These are phyloP conservation scores for Clarias fuscus DNA, from an alignment of 2,797 vertebrate species.

Conservation along the genomic window DNA sequence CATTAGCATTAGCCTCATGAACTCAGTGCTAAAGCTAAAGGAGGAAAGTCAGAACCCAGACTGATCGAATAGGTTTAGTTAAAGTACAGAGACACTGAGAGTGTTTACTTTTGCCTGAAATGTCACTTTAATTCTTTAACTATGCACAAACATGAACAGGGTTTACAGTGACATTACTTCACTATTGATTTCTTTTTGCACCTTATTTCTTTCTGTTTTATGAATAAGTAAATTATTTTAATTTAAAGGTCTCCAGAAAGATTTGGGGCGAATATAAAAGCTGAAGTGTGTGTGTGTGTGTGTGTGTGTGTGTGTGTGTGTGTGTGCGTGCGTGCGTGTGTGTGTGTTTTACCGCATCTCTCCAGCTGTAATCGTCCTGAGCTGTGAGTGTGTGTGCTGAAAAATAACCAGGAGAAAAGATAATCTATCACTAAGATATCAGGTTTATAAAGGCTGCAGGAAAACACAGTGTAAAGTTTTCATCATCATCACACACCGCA, in stretches of 20 bases:
- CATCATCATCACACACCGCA: not conserved
- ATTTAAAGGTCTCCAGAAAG: not conserved
- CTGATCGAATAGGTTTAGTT: not conserved
- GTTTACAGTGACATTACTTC: not conserved
- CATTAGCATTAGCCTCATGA: not conserved
- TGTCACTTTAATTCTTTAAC: not conserved
- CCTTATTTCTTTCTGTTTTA: not conserved
- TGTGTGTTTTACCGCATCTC: constrained; percentile 39
- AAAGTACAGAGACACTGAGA: not conserved
- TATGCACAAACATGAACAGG: not conserved
- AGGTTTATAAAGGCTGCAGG: not conserved
- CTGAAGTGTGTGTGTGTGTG: not conserved
- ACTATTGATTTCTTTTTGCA: not conserved
- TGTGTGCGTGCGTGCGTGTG: constrained; percentile 16
- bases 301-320: constrained; percentile 24
- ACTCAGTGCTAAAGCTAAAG: not conserved
- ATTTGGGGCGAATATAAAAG: too few relatives aligned
- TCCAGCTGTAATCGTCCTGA: constrained; percentile 27
- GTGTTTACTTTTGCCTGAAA: not conserved
- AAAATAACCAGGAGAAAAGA: constrained; percentile 1
- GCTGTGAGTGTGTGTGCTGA: not conserved
- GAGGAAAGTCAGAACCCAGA: not conserved
- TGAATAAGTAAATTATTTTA: not conserved
- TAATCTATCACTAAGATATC: not conserved
- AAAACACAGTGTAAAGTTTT: not conserved